phyloP scores from a whole-genome alignment of 1,140 invertebrate species.

The Epicauta chinensis region DNA sequence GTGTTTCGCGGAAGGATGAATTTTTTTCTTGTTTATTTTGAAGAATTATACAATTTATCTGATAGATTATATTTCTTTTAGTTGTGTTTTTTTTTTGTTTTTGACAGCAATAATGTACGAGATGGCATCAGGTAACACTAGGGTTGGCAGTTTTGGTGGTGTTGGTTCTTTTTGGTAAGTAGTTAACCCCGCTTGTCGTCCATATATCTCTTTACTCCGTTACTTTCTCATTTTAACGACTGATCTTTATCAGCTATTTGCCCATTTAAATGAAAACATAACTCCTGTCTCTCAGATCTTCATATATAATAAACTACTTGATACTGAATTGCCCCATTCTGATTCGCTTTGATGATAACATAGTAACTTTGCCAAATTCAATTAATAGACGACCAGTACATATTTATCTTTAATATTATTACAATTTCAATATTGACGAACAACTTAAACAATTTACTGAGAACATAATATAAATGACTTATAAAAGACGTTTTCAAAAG shows the following conservation, averaged over 20 bases:
- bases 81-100: background rate
- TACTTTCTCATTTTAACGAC: conserved; percentile 28
- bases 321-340: conserved; percentile 19
- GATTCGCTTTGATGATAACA: conserved; percentile 13
- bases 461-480: no score
- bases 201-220: conserved; percentile 24
- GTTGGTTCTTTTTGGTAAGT: conserved; percentile 7
- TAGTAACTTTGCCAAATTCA: conserved; percentile 6
- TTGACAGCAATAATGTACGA: conserved; percentile 27
- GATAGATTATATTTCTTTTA: conserved; percentile 4
- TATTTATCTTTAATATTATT: background rate
- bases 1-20: conserved; percentile 10
- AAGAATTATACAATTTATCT: conserved; percentile 18
- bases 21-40: background rate
- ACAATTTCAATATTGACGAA: no score
- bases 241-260: conserved; percentile 24
- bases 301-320: conserved; percentile 20
- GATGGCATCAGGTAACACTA: conserved; percentile 21
- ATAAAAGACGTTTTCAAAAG: no score
- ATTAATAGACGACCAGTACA: background rate
- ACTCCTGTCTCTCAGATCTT: conserved; percentile 21
- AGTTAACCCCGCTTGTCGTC: conserved; percentile 20
- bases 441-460: no score
- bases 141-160: conserved; percentile 8
- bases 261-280: conserved; percentile 27